These are phyloP conservation scores for Gobio gobio DNA, from an alignment of 2,113 vertebrate species.

Conservation along the genomic window DNA sequence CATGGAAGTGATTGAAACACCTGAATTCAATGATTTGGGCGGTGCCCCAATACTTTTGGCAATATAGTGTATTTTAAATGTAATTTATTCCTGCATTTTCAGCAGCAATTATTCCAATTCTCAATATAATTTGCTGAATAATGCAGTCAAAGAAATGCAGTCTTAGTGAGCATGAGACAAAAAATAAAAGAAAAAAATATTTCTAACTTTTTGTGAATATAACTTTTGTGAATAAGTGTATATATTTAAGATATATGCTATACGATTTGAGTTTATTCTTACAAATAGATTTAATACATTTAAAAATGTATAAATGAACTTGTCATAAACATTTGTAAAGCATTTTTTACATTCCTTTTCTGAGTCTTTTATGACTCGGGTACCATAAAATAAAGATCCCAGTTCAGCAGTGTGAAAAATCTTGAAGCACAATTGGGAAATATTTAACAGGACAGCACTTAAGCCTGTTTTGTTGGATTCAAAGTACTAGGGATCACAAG, in stretches of 20 bases:
- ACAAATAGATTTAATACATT: not conserved
- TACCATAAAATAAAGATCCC: not conserved
- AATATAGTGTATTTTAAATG: no score
- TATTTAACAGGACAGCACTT: slow-evolving; percentile 59
- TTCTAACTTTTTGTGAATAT: no score
- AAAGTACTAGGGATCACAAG: slow-evolving; percentile 82
- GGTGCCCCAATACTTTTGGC: no score
- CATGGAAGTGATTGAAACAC: no score
- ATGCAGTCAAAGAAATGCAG: no score
- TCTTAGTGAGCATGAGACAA: no score
- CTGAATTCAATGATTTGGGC: no score
- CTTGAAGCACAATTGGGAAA: slow-evolving; percentile 34
- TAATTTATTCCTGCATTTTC: no score
- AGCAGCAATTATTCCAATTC: no score
- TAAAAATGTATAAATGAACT: not conserved
- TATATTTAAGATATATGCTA: not conserved
- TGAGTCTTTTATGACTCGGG: not conserved
- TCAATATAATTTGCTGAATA: no score
- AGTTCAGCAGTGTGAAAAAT: not conserved
- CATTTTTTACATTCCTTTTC: not conserved
- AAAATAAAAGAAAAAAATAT: no score
- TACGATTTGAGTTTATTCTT: not conserved
- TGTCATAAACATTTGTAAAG: not conserved
- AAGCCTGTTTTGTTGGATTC: slow-evolving; percentile 63
- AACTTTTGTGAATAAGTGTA: not conserved